Evolutionary conservation across 2,113 vertebrate species (phyloP), one percentile per base, ranked within the genome.

Genomic region (Lampris megalopsis): DNA sequence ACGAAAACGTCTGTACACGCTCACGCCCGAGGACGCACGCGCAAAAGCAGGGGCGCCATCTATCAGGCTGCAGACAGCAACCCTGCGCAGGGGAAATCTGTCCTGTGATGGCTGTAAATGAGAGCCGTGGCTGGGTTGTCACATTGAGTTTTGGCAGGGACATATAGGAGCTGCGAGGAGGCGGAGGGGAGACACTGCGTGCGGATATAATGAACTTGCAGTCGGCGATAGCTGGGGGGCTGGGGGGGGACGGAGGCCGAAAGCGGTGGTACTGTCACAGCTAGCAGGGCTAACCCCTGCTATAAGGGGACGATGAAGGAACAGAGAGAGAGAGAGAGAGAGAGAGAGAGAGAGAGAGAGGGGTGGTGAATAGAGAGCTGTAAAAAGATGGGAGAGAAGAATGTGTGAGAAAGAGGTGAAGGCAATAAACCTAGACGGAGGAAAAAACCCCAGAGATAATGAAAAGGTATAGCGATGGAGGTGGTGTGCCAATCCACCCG

Each of bases 31-130:
- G 13, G 13, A 2, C 62, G 67, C 61, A 24, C 70, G 1, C 77
- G 81, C 78, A 74, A 82, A 82, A 75, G 71, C 72, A 75, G 50
- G 75, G 80, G 84, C 80, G 81, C 86, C 85, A 89, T 91, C 80
- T 80, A 89, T 91, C 91, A 91, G 84, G 75, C 69, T 67, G 79
- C 79, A 77, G 80, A 81, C 62, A 45, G 75, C 64, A 69, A 77
- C 24, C 64, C 69, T 77, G 75, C 78, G 81, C 82, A 58, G 74
- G 83, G 86, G 81, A 86, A 91, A 90, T 93, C 75, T 92, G 86
- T 79, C 77, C 89, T 91, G 85, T 86, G 88, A 93, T 89, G 91
- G 88, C 84, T 82, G 79, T 77, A 91, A 86, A 90, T 88, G 91
- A 91, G 79, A 84, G 75, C 82, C 82, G 88, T 74, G 87, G 91